Evolutionary conservation across 2,888 invertebrate genomes (phyloP).

Genomic region (Chymomyza caudatula): DNA sequence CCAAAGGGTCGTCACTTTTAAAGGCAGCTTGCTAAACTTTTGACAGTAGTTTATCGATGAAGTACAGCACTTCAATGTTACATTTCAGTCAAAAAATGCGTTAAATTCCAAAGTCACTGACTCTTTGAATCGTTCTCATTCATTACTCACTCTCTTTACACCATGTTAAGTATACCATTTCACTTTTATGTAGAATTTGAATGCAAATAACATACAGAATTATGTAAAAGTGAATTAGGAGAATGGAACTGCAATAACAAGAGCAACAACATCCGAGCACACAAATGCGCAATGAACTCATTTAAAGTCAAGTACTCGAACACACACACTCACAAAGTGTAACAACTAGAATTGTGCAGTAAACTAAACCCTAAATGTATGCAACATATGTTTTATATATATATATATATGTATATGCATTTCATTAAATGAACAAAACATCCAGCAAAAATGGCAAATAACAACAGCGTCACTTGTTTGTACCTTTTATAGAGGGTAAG

Average conservation of each 20-base stretch:
- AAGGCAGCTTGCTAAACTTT: too few species aligned
- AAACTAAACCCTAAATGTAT: constrained; percentile 15
- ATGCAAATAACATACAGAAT: not conserved
- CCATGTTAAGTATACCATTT: not conserved
- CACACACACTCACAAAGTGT: constrained; percentile 11
- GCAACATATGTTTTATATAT: constrained; percentile 59
- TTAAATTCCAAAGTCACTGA: not conserved
- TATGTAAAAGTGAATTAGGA: not conserved
- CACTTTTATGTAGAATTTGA: not conserved
- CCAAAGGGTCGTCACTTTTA: too few species aligned
- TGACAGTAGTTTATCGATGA: not conserved
- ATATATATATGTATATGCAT: too few species aligned
- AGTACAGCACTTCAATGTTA: not conserved
- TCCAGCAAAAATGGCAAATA: constrained; percentile 33
- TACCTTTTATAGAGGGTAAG: not conserved
- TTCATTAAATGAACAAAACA: constrained; percentile 65
- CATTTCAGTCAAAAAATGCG: not conserved
- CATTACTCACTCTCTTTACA: not conserved
- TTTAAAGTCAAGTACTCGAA: constrained; percentile 46
- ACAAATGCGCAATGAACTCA: constrained; percentile 42
- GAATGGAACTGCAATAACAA: constrained; percentile 6
- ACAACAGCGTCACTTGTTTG: constrained; percentile 6
- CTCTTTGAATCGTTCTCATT: not conserved
- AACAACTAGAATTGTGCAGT: not conserved
- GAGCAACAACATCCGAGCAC: constrained; percentile 5